Conservation (phyloP, 2,113 vertebrate species). For the Planiliza haematocheilus region DNA sequence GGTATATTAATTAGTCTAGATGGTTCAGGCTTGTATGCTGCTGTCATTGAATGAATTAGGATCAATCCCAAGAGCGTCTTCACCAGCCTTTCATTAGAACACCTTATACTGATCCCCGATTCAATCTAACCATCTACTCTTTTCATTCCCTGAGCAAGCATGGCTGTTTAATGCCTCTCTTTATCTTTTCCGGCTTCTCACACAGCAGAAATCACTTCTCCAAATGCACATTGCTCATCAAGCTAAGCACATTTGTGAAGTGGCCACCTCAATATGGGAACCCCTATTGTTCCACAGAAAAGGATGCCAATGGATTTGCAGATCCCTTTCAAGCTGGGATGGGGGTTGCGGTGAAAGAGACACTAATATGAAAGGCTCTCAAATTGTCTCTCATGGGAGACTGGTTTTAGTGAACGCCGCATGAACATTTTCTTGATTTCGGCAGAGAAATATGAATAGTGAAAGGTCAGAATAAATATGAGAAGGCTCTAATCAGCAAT, state of each 20-base stretch:
- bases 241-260: constrained; percentile 24
- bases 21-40: background rate
- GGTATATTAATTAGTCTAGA: no score
- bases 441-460: constrained; percentile 3
- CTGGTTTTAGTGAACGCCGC: constrained; percentile 20
- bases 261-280: constrained; percentile 22
- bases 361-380: constrained; percentile 1
- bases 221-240: constrained; percentile 39
- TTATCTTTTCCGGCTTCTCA: constrained; percentile 1
- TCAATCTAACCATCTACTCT: background rate
- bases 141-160: background rate
- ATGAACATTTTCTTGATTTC: constrained; percentile 7
- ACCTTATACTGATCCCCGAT: background rate
- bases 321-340: constrained; percentile 31
- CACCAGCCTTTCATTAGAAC: background rate
- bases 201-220: constrained; percentile 21
- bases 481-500: background rate
- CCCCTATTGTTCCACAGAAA: constrained; percentile 19
- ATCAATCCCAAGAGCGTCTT: background rate
- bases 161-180: constrained; percentile 7
- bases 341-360: constrained; percentile 5
- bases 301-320: constrained; percentile 25
- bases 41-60: background rate
- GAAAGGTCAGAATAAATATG: background rate
- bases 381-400: background rate